phyloP scores from a whole-genome alignment of 2,888 invertebrate species.

The Protophormia terraenovae region DNA sequence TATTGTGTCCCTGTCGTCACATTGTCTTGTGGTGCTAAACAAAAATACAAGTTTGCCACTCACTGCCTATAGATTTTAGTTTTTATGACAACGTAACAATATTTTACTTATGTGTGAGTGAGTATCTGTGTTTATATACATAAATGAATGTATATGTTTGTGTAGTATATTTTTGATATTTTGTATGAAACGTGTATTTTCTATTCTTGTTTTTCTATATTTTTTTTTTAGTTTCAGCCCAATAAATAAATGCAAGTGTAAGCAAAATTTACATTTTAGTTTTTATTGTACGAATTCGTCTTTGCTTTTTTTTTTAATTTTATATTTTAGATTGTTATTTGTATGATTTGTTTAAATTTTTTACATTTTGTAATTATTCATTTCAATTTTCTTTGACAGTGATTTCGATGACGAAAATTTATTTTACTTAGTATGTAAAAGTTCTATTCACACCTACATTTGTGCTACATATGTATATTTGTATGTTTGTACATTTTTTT shows the following conservation, averaged over 20 bases:
- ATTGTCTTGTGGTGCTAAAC: not conserved
- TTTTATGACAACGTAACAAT: not conserved
- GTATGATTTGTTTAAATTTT: not conserved
- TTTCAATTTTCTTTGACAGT: conserved; percentile 35
- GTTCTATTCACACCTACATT: not conserved
- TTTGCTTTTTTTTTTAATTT: not conserved
- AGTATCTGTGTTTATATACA: no score
- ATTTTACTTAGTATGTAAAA: not conserved
- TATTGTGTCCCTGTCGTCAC: not conserved
- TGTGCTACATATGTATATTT: no score
- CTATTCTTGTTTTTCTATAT: not conserved
- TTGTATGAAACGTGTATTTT: not conserved
- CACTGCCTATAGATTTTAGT: not conserved
- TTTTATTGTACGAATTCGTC: not conserved
- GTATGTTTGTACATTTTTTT: not conserved
- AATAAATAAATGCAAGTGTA: conserved; percentile 22
- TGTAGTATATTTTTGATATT: not conserved
- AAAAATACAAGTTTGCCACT: not conserved
- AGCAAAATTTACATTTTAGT: conserved; percentile 21
- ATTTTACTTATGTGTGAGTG: not conserved
- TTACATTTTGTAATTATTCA: conserved; percentile 2
- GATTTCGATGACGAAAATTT: conserved; percentile 43
- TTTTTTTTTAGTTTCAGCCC: not conserved
- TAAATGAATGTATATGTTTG: no score
- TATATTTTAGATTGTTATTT: not conserved